Evolutionary conservation across 1,140 invertebrate species (phyloP).

Genomic region (Antheraea pernyi): DNA sequence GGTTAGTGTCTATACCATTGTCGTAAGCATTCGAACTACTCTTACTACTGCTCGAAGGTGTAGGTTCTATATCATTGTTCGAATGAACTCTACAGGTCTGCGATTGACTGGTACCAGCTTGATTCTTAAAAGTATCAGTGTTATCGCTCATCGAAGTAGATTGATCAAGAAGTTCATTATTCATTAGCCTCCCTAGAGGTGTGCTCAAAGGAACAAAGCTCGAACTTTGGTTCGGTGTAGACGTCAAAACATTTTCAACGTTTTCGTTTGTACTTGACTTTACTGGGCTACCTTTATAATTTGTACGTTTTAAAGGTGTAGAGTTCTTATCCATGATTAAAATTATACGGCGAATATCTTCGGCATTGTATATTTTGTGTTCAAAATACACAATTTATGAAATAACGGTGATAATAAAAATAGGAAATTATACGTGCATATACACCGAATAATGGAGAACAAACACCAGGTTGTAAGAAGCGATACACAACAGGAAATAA

Average conservation of each 20-base stretch:
- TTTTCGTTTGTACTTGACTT: conserved; percentile 43
- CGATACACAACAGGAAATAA: conserved; percentile 31
- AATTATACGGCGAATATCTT: conserved; percentile 45
- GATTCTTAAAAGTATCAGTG: conserved; percentile 27
- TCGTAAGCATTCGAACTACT: conserved; percentile 35
- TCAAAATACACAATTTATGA: background rate
- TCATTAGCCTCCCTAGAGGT: conserved; percentile 25
- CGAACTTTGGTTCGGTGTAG: conserved; percentile 49
- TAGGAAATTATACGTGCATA: background rate
- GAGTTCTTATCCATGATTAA: conserved; percentile 62
- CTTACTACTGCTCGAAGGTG: conserved; percentile 40
- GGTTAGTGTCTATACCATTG: conserved; percentile 36
- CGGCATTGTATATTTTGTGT: conserved; percentile 60
- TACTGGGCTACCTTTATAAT: conserved; percentile 37
- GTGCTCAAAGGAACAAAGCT: conserved; percentile 46
- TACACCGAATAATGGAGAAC: background rate
- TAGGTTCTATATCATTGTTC: conserved; percentile 14
- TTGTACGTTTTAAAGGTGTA: conserved; percentile 36
- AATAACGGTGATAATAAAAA: background rate
- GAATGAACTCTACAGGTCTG: conserved; percentile 38
- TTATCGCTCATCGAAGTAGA: conserved; percentile 22
- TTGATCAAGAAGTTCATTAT: conserved; percentile 35
- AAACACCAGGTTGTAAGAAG: background rate
- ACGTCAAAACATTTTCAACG: conserved; percentile 59
- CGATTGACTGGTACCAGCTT: conserved; percentile 21